Conservation (phyloP, 2,888 invertebrate genomes). For the Halocaridina rubra region DNA sequence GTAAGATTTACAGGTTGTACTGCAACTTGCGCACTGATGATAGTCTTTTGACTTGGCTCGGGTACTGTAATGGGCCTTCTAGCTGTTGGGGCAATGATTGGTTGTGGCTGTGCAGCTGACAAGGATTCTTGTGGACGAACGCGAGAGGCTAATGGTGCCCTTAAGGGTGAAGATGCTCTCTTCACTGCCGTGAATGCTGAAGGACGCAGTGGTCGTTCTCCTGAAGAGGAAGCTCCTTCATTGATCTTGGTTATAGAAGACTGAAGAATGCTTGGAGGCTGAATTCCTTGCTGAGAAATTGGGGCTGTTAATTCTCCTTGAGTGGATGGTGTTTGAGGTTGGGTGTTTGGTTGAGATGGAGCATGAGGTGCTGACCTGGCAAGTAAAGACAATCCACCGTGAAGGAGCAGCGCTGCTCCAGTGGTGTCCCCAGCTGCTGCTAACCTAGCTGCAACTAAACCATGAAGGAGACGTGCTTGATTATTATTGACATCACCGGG, state of each 20-base stretch:
- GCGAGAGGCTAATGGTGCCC: constrained; percentile 14
- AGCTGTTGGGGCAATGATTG: constrained; percentile 27
- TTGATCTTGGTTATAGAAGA: constrained; percentile 21
- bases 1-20: constrained; percentile 40
- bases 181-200: constrained; percentile 48
- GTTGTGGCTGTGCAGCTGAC: background rate
- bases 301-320: constrained; percentile 4
- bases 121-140: constrained; percentile 14
- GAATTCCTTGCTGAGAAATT: background rate
- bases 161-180: constrained; percentile 19
- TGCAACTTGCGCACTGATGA: constrained; percentile 53
- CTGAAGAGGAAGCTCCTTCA: constrained; percentile 51
- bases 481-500: constrained; percentile 56
- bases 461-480: constrained; percentile 50
- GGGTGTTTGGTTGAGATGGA: background rate
- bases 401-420: constrained; percentile 47
- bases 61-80: background rate
- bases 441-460: constrained; percentile 49
- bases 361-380: constrained; percentile 8
- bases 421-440: constrained; percentile 57
- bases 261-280: constrained; percentile 17
- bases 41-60: constrained; percentile 32
- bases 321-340: constrained; percentile 16
- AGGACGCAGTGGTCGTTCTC: constrained; percentile 18
- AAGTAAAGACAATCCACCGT: constrained; percentile 53